These are phyloP conservation scores for Neodiprion virginianus DNA, from an alignment of 1,140 invertebrate genomes.

Conservation along the genomic window DNA sequence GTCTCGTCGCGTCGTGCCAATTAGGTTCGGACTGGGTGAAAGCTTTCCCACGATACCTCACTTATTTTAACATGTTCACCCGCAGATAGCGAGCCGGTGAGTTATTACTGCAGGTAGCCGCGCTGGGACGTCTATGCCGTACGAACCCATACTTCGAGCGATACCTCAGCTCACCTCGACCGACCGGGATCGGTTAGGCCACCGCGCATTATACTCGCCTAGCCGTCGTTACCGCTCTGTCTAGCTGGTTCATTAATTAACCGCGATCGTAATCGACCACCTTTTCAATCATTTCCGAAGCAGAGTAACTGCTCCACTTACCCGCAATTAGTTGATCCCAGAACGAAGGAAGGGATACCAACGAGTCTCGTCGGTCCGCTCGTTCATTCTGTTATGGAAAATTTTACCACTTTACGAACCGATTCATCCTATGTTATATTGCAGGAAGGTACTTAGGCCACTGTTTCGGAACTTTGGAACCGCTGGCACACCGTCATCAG, in stretches of 20 bases:
- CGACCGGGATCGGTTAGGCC: neutral
- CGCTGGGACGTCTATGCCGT: neutral
- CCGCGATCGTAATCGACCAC: neutral
- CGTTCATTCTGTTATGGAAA: too few species aligned
- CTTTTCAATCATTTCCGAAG: too few species aligned
- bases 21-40: neutral
- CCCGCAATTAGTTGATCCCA: too few species aligned
- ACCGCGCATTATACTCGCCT: slow-evolving; percentile 1
- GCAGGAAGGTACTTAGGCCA: too few species aligned
- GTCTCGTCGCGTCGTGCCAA: neutral
- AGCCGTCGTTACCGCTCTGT: neutral
- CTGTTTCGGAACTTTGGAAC: too few species aligned
- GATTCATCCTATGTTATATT: too few species aligned
- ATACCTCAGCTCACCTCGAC: neutral
- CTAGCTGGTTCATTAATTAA: neutral
- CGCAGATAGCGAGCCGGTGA: slow-evolving; percentile 1
- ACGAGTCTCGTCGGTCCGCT: too few species aligned
- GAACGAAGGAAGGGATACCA: too few species aligned
- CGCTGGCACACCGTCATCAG: too few species aligned
- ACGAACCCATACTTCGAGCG: neutral
- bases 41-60: slow-evolving; percentile 6
- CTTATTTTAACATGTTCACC: slow-evolving; percentile 1
- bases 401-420: too few species aligned
- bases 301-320: too few species aligned
- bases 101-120: slow-evolving; percentile 6